Conservation (phyloP, 2,797 vertebrate species). For the Myoxocephalus aenaeus region DNA sequence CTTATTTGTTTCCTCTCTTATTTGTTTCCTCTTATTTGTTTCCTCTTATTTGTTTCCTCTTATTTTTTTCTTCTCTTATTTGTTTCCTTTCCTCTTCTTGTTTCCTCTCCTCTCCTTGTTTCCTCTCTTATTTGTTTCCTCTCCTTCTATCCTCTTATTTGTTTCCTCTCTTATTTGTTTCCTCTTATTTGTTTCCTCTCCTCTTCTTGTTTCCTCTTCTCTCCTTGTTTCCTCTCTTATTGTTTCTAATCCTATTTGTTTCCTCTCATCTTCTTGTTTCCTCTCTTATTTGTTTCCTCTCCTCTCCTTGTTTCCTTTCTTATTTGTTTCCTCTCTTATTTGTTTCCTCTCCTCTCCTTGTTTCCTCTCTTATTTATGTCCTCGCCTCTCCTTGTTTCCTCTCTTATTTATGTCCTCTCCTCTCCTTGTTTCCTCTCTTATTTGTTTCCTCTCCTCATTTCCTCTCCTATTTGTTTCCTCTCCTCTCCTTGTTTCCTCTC, state of each 20-base stretch:
- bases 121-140: no score
- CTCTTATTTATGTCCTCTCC: no score
- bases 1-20: not conserved
- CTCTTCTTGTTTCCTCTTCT: not conserved
- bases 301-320: no score
- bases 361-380: no score
- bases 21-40: not conserved
- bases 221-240: not conserved
- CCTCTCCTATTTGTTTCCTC: not conserved
- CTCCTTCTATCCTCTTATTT: no score
- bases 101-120: no score
- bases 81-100: not conserved
- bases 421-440: not conserved
- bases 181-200: no score
- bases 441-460: not conserved
- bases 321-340: no score
- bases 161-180: no score
- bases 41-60: no score
- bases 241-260: no score
- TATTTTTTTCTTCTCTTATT: not conserved
- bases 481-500: not conserved
- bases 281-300: not conserved
- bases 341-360: no score
- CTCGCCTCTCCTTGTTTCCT: not conserved
- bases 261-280: not conserved